phyloP scores from a whole-genome alignment of 2,797 vertebrate genomes.

The Enoplosus armatus region DNA sequence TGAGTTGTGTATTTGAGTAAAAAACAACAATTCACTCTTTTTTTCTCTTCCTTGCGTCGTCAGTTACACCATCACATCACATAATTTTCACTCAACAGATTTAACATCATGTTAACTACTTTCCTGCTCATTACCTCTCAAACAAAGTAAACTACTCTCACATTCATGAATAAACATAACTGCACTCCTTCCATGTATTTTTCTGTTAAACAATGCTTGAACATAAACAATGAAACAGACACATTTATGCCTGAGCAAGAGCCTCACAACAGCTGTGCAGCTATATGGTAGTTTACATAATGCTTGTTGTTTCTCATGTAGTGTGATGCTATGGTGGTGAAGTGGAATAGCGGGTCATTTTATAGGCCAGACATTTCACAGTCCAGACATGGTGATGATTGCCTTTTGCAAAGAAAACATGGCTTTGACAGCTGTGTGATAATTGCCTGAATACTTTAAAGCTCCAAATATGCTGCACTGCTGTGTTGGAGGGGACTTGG shows the following conservation, averaged over 20 bases:
- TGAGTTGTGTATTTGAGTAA: not conserved
- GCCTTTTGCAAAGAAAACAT: constrained; percentile 6
- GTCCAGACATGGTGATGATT: not conserved
- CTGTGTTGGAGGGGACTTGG: constrained; percentile 14
- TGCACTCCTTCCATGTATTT: not conserved
- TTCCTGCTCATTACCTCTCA: constrained; percentile 2
- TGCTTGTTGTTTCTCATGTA: constrained; percentile 6
- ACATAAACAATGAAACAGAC: not conserved
- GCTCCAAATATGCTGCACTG: not conserved
- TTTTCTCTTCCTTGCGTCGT: not conserved
- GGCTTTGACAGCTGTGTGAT: constrained; percentile 28
- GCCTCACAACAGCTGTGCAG: not conserved
- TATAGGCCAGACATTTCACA: constrained; percentile 23
- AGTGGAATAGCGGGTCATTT: constrained; percentile 9
- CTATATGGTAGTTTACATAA: constrained; percentile 19
- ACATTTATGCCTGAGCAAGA: not conserved
- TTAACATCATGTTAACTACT: not conserved
- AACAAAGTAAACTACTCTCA: not conserved
- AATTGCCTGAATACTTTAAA: constrained; percentile 11
- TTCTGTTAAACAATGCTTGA: not conserved
- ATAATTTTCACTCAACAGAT: constrained; percentile 8
- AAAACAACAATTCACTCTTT: not conserved
- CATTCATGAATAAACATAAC: constrained; percentile 21
- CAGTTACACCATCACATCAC: not conserved
- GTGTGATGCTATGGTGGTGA: not conserved